Percentiles rank a stretch among this genome's conserved stretches.
Conservation (phyloP, 2,888 invertebrate species). For the Rhorus exstirpatorius region DNA sequence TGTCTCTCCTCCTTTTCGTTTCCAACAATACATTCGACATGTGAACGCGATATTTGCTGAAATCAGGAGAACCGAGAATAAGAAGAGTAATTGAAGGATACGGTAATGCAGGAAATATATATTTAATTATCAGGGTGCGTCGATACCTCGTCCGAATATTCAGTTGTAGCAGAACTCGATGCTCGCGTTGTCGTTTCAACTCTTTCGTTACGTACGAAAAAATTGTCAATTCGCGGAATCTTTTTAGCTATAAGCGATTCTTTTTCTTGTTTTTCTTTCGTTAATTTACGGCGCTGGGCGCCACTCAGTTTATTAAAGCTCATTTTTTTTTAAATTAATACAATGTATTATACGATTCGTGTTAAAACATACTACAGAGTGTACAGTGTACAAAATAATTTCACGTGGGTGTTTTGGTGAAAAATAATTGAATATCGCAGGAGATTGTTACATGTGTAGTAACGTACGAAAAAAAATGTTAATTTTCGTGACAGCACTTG, state of each 20-base stretch:
- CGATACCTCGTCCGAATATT: slow-evolving; percentile 31
- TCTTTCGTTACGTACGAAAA: slow-evolving; percentile 33
- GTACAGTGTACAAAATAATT: slow-evolving; percentile 1
- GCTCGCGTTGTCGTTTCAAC: slow-evolving; percentile 36
- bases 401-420: background rate
- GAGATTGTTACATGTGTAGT: background rate
- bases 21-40: slow-evolving; percentile 34
- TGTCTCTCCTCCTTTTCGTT: slow-evolving; percentile 30
- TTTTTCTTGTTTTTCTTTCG: slow-evolving; percentile 42
- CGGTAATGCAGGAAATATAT: slow-evolving; percentile 15
- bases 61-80: slow-evolving; percentile 10
- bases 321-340: slow-evolving; percentile 25
- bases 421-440: background rate
- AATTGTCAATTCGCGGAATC: slow-evolving; percentile 42
- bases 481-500: slow-evolving; percentile 22
- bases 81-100: slow-evolving; percentile 33
- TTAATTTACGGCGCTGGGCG: slow-evolving; percentile 46
- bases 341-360: background rate
- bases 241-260: slow-evolving; percentile 32
- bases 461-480: slow-evolving; percentile 4
- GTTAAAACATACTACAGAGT: no score
- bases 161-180: slow-evolving; percentile 30
- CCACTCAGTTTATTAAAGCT: slow-evolving; percentile 41
- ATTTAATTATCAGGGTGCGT: slow-evolving; percentile 3
- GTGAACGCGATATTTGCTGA: slow-evolving; percentile 39